Percentiles rank a stretch among this genome's conserved stretches.
Conservation (phyloP, 2,113 vertebrate genomes). For the Nycticorax nycticorax region DNA sequence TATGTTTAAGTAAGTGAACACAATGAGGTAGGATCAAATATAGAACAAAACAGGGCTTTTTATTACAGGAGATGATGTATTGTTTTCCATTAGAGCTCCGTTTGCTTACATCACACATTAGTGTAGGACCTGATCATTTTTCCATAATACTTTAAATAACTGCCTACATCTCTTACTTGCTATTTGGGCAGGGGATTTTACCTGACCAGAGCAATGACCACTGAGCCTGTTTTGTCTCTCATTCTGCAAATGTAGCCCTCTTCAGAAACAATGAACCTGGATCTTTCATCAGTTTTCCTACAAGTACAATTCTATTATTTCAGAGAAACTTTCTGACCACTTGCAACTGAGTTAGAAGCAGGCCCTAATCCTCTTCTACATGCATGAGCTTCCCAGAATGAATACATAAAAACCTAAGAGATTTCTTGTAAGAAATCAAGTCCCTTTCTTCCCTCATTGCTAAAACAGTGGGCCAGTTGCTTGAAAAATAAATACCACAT, state of each 20-base stretch:
- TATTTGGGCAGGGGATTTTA: neutral
- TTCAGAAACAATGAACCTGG: neutral
- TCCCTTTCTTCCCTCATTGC: neutral
- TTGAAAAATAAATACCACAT: neutral
- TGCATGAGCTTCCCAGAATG: neutral
- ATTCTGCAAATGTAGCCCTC: neutral
- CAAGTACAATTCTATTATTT: neutral
- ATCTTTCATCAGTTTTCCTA: neutral
- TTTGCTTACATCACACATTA: neutral
- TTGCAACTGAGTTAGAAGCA: neutral
- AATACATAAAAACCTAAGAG: neutral
- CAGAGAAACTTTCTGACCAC: neutral
- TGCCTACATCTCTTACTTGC: neutral
- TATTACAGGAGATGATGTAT: neutral
- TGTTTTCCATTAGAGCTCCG: neutral
- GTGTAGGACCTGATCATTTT: neutral
- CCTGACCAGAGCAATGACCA: no score
- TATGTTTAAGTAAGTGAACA: neutral
- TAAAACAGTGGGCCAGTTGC: neutral
- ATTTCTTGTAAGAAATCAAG: neutral
- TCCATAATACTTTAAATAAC: neutral
- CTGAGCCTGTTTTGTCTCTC: neutral
- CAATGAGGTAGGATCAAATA: neutral
- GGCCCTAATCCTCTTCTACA: neutral
- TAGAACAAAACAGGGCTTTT: neutral